Percentiles rank a stretch among this genome's conserved stretches.
Evolutionary conservation across 1,140 invertebrate genomes (phyloP).

Genomic region (Calliphora vicina): DNA sequence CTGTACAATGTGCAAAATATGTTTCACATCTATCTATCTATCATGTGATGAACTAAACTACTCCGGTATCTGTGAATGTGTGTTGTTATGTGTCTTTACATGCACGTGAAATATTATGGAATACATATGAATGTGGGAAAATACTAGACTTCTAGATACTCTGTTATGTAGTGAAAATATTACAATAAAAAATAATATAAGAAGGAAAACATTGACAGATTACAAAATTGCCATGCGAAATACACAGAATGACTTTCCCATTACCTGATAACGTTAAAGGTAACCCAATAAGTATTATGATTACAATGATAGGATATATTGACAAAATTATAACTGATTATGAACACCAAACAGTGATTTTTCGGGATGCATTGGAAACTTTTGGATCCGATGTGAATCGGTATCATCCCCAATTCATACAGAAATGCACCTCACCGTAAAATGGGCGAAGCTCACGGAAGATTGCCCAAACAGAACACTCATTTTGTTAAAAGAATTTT

Average conservation of each 20-base stretch:
- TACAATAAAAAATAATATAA: background rate
- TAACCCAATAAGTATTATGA: background rate
- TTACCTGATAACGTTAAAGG: constrained; percentile 1
- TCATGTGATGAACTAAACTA: background rate
- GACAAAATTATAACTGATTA: too few relatives aligned
- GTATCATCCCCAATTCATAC: too few relatives aligned
- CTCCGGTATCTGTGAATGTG: background rate
- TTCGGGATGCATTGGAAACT: too few relatives aligned
- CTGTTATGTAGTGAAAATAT: background rate
- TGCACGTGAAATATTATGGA: background rate
- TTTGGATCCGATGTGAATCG: too few relatives aligned
- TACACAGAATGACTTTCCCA: constrained; percentile 23
- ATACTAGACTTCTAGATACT: background rate
- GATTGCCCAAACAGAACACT: too few relatives aligned
- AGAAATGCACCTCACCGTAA: too few relatives aligned
- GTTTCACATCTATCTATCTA: background rate
- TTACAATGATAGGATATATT: too few relatives aligned
- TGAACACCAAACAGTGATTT: too few relatives aligned
- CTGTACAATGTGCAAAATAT: constrained; percentile 29
- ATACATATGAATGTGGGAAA: constrained; percentile 32
- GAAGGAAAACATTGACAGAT: constrained; percentile 16
- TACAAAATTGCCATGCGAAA: constrained; percentile 30
- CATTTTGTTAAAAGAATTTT: too few relatives aligned
- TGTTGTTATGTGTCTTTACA: background rate
- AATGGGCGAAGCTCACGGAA: too few relatives aligned